Base-by-base conservation (phyloP, 2,888 invertebrate species). In the Latheticus oryzae region DNA sequence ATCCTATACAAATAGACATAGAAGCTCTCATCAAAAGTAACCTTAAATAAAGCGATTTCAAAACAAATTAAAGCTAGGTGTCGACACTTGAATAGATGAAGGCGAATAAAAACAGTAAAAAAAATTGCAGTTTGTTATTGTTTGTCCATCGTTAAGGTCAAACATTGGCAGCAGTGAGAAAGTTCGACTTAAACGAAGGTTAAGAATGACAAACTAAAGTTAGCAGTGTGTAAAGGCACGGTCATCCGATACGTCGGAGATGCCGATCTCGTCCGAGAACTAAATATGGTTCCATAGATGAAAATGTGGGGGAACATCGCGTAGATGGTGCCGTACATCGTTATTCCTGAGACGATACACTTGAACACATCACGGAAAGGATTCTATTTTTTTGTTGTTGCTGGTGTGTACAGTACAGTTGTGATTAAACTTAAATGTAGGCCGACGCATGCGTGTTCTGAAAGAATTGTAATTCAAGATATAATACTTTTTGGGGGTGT, bases 211-310 rank as follows among this genome's bases (percentile, higher is more conserved):
- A 37, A 19, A 26, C 50, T 43, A 57, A 57, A 57, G 51, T 57
- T 50, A 50, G 40, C 37, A 13, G 30, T 45, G 54, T 35, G 16
- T 17, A 43, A 45, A 40, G 43, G 37, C 38, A 45, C 48, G 37
- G 65, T 65, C 63, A 65, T 65, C 57, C 48, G 65, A 65, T 65
- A 65, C 63, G 54, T 58, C 47, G 56, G 53, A 54, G 56, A 61
- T 62, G 63, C 58, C 65, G 65, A 65, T 65, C 58, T 58, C 47
- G 16, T 45, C 52, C 45, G 58, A 58, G 58, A 58, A 58, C 58
- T 58, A 58, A 58, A 58, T 58, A 58, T 58, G 58, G 58, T 58
- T 58, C 51, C 57, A 52, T 33, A 42, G 40, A 42, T 40, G 45
- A 15, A 35, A 43, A 37, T 28, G 54, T 54, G 54, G 54, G 54